Base-by-base conservation (phyloP, 2,888 invertebrate species). In the Tetramorium bicarinatum region DNA sequence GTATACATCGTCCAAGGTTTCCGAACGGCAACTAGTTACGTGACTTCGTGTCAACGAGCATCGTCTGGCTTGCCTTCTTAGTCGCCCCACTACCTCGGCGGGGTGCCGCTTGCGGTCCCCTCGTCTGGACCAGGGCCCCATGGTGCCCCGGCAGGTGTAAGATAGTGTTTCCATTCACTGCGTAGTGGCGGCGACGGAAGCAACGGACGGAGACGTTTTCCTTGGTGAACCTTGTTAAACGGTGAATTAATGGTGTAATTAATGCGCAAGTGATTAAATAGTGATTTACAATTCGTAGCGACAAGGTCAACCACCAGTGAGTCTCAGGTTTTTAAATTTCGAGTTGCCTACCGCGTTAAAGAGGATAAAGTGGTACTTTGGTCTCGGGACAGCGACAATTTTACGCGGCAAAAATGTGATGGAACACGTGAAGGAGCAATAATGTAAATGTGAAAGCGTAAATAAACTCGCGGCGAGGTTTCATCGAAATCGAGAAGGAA, bases 101-200 rank as follows among this genome's bases (percentile, higher is more conserved):
- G 84, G 87, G 92, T 91, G 91, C 90, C 90, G 85, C 90, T 91
- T 87, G 88, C 88, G 85, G 89, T 89, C 86, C 85, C 86, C 85
- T 82, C 38, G 79, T 79, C 59, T 71, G 88, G 82, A 74, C 34
- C 74, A 76, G 86, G 91, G 76, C 67, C 87, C 90, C 79, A 84
- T 85, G 85, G 87, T 47, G 85, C 87, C 88, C 85, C 62, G 75
- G 84, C 91, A 90, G 89, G 89, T 90, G 89, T 88, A 91, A 88
- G 88, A 91, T 89, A 82, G 75, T 72, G 80, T 81, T 84, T 72
- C 89, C 89, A 89, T 90, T 89, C 89, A 87, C 89, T 82, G 86
- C 80, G 64, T 79, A 72, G 85, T 67, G 64, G 34, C 74, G 59
- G 72, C 83, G 59, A 41, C 66, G 47, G 64, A 76, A 44, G 59